These are phyloP conservation scores for Criorhina ranunculi DNA, from an alignment of 2,888 invertebrate genomes.

Conservation along the genomic window DNA sequence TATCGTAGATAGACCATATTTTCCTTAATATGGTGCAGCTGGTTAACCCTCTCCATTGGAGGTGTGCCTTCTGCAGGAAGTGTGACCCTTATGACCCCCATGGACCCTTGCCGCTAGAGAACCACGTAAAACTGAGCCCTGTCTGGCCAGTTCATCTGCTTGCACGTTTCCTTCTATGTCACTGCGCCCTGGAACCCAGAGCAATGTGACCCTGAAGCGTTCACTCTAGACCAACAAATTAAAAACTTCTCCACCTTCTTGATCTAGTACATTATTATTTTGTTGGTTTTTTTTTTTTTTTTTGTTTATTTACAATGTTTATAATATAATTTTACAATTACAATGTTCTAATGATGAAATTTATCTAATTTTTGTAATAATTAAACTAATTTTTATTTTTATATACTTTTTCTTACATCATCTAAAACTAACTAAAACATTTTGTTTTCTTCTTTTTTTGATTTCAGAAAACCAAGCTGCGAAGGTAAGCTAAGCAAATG, in stretches of 20 bases:
- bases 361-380: constrained; percentile 17
- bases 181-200: too few relatives aligned
- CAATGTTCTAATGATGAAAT: constrained; percentile 44
- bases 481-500: background rate
- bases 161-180: too few relatives aligned
- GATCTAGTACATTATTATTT: constrained; percentile 55
- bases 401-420: background rate
- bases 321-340: constrained; percentile 40
- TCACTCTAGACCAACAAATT: too few relatives aligned
- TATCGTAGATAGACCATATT: too few relatives aligned
- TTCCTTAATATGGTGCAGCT: too few relatives aligned
- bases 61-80: too few relatives aligned
- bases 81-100: too few relatives aligned
- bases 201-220: too few relatives aligned
- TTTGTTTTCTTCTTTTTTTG: constrained; percentile 1
- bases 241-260: background rate
- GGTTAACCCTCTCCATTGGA: too few relatives aligned
- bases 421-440: constrained; percentile 3
- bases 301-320: constrained; percentile 62
- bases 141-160: too few relatives aligned
- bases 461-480: background rate
- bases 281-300: constrained; percentile 50
- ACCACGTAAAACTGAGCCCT: too few relatives aligned
- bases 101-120: too few relatives aligned
- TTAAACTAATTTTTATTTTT: constrained; percentile 13